Conservation (phyloP, 2,888 invertebrate genomes). For the Ophion ellenae region DNA sequence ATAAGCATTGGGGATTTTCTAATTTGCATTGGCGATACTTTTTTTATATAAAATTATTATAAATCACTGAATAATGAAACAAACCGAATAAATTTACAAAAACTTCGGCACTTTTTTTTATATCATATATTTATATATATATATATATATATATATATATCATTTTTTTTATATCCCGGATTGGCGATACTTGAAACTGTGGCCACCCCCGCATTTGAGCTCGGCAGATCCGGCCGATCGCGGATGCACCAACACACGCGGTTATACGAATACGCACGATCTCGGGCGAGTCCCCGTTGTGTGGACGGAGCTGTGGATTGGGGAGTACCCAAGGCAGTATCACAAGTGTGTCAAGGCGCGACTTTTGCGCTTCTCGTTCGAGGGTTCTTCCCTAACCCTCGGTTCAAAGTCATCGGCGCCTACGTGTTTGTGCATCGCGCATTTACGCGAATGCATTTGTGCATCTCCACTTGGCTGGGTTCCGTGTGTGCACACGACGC, state of each 20-base stretch:
- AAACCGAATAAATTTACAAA: too few relatives aligned
- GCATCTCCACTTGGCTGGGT: neutral
- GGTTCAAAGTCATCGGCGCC: constrained; percentile 68
- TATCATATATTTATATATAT: too few relatives aligned
- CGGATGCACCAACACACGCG: neutral
- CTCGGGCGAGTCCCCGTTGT: neutral
- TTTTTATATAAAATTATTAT: too few relatives aligned
- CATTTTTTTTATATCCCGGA: too few relatives aligned
- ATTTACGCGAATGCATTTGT: neutral
- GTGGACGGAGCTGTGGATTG: constrained; percentile 59
- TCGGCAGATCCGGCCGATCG: constrained; percentile 3
- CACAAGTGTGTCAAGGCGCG: constrained; percentile 73
- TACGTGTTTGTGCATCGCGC: constrained; percentile 37
- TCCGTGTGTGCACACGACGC: neutral
- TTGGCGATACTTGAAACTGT: too few relatives aligned
- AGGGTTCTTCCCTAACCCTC: constrained; percentile 64
- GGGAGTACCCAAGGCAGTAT: constrained; percentile 65
- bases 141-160: too few relatives aligned
- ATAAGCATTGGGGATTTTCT: too few relatives aligned
- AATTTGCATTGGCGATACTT: too few relatives aligned
- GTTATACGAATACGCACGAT: neutral
- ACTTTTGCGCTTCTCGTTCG: constrained; percentile 64
- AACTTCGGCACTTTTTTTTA: too few relatives aligned
- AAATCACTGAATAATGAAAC: too few relatives aligned
- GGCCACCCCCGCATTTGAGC: neutral